Percentiles rank a stretch among this genome's conserved stretches.
phyloP scores from a whole-genome alignment of 2,797 vertebrate genomes.

The Channallabes apus region DNA sequence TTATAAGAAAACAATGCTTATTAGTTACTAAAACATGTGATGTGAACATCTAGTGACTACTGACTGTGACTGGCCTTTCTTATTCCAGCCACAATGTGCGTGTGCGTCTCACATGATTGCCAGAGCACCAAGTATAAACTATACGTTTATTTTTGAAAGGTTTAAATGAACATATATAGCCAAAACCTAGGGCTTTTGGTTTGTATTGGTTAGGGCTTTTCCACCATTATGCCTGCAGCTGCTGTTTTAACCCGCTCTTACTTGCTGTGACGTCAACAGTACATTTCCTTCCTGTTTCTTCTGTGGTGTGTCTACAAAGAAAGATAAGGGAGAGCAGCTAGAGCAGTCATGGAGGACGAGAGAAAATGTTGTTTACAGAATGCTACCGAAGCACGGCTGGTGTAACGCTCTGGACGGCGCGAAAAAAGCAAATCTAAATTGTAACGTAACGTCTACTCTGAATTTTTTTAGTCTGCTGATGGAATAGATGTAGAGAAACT shows the following conservation, averaged over 20 bases:
- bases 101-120: not conserved
- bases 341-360: constrained; percentile 39
- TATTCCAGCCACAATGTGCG: not conserved
- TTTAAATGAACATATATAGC: not conserved
- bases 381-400: not conserved
- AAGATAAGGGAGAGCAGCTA: constrained; percentile 44
- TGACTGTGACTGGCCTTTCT: not conserved
- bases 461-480: not conserved
- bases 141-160: not conserved
- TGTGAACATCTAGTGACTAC: not conserved
- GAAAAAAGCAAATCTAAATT: not conserved
- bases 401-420: not conserved
- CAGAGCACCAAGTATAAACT: not conserved
- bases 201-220: constrained; percentile 27
- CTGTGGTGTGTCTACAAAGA: constrained; percentile 47
- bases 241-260: constrained; percentile 41
- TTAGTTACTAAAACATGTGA: not conserved
- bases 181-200: not conserved
- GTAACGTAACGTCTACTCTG: not conserved
- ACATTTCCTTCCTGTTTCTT: constrained; percentile 56
- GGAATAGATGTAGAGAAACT: not conserved
- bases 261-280: constrained; percentile 41
- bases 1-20: not conserved
- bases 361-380: constrained; percentile 47
- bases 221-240: constrained; percentile 35